A percentile compares a stretch with the other conserved stretches of the same genome.
Conservation (phyloP, 2,113 vertebrate species). For the Nibea coibor region DNA sequence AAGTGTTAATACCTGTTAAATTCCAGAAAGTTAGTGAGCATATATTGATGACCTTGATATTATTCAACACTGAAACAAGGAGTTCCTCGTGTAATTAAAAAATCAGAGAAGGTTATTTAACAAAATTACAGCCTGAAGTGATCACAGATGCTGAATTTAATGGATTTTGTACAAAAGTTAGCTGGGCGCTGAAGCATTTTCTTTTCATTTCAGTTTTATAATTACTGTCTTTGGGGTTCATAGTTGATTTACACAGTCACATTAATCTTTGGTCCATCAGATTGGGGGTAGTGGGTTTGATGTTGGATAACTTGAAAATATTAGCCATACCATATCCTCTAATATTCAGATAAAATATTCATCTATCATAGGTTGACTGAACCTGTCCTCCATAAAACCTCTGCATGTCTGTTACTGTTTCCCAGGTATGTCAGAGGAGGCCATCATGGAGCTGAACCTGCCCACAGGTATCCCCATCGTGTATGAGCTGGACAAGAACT, state of each 20-base stretch:
- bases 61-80: neutral
- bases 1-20: neutral
- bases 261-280: neutral
- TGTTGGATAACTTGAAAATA: neutral
- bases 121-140: neutral
- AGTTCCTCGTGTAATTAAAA: neutral
- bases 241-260: neutral
- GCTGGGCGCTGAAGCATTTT: neutral
- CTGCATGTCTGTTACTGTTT: slow-evolving; percentile 6
- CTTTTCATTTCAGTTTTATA: neutral
- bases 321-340: no score
- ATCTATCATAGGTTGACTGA: neutral
- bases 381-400: no score
- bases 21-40: neutral
- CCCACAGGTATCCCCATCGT: slow-evolving; percentile 97
- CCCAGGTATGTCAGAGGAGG: slow-evolving; percentile 92
- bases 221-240: neutral
- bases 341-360: neutral
- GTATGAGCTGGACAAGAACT: slow-evolving; percentile 95
- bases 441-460: slow-evolving; percentile 98
- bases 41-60: neutral
- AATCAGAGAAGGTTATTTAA: neutral
- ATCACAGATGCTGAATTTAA: neutral
- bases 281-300: neutral
- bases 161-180: neutral